Evolutionary conservation across 2,888 invertebrate species (phyloP).

Genomic region (Neocrepidodera transversa): DNA sequence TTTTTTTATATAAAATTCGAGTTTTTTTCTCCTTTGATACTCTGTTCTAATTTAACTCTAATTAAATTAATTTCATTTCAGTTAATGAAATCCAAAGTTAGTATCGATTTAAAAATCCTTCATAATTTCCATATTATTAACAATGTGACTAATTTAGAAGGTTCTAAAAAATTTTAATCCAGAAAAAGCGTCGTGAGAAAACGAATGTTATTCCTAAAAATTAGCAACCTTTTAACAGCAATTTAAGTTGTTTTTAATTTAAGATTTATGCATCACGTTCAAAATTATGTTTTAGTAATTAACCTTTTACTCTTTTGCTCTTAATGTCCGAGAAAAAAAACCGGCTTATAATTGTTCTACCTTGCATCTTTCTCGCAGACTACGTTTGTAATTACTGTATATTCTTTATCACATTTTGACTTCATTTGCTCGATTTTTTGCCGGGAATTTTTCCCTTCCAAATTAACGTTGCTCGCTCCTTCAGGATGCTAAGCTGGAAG

Average conservation of each 20-base stretch:
- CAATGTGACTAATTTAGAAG: background rate
- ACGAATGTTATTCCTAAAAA: constrained; percentile 32
- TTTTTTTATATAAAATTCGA: no score
- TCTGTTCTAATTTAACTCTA: no score
- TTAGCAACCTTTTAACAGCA: constrained; percentile 43
- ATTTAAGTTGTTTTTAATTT: constrained; percentile 56
- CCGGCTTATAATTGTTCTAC: constrained; percentile 35
- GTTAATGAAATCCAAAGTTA: no score
- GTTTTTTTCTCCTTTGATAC: no score
- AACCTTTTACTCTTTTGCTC: constrained; percentile 40
- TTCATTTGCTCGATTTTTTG: constrained; percentile 45
- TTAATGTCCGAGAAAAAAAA: constrained; percentile 36
- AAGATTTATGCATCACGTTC: constrained; percentile 47
- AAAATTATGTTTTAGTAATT: constrained; percentile 47
- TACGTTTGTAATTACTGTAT: constrained; percentile 54
- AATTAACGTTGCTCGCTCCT: constrained; percentile 34
- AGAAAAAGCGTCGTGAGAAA: background rate
- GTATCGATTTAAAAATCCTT: no score
- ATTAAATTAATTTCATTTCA: no score
- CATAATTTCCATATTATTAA: background rate
- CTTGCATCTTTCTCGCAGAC: constrained; percentile 30
- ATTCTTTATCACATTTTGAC: constrained; percentile 56
- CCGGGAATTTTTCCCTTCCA: constrained; percentile 36
- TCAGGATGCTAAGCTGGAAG: constrained; percentile 15
- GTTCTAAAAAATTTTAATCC: background rate